Evolutionary conservation across 2,797 vertebrate species (phyloP), one percentile per base, ranked within the genome.

Genomic region (Erethizon dorsatum): DNA sequence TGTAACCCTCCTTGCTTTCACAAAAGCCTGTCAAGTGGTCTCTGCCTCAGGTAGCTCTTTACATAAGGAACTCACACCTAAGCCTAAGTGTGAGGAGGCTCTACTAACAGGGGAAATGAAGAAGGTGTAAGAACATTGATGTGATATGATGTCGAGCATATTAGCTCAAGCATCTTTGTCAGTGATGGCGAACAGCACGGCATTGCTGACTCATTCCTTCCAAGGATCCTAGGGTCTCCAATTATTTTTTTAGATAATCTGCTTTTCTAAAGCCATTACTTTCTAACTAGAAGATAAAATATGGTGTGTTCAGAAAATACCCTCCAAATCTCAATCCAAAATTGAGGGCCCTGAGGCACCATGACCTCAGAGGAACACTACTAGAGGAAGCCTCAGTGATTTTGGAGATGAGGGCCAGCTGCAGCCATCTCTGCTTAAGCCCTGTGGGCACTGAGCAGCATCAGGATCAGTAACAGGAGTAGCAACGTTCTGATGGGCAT

Each of bases 21-120:
- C 33, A 67, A n/a, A 67, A 67, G 14, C 31, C 65, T 67, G 33
- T n/a, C 14, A 14, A n/a, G 15, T 67, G 15, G 31, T 67, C 33
- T n/a, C 15, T 67, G 65, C 33, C 65, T 65, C 63, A 33, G 1
- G 14, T 33, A 65, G 63, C 33, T 65, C 63, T 65, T 6, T 33
- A 65, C 63, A 65, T 15, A 41, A 88, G 26, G n/a, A 67, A 88
- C 31, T 89, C 47, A n/a, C 87, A 50, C 47, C 5, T 59, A 83
- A 96, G 12, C 20, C 11, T 56, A 9, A 90, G 8, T 78, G 37
- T 90, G 13, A 83, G 31, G 65, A 90, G 33, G 11, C 28, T 77
- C 59, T 90, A 79, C n/a, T 78, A 88, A 80, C 18, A 83, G 50
- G 47, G 88, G 31, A 50, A 92, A 78, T 20, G 33, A 88, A 73